A percentile compares a stretch with the other conserved stretches of the same genome.
phyloP scores from a whole-genome alignment of 1,140 invertebrate species.

The Pentalonia nigronervosa region DNA sequence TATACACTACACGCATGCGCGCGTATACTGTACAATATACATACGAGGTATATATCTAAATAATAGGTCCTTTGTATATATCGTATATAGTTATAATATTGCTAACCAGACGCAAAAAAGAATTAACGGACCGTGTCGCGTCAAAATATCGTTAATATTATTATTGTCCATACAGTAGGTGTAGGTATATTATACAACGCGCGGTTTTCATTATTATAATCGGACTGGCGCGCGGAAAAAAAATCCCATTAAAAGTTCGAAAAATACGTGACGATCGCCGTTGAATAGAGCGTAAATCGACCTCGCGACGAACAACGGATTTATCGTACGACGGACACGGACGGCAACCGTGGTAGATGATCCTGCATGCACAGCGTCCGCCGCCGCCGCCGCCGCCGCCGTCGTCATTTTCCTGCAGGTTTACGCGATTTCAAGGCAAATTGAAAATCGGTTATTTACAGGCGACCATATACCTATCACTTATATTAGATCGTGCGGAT shows the following conservation, averaged over 20 bases:
- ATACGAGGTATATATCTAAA: neutral
- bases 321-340: neutral
- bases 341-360: neutral
- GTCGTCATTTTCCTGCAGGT: neutral
- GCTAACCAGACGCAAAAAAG: slow-evolving; percentile 44
- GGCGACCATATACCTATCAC: neutral
- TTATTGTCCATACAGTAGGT: neutral
- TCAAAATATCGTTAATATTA: slow-evolving; percentile 23
- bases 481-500: neutral
- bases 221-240: neutral
- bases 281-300: neutral
- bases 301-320: neutral
- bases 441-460: neutral
- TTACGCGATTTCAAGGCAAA: slow-evolving; percentile 23
- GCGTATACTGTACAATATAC: neutral
- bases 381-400: too few species aligned
- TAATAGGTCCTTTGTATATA: neutral
- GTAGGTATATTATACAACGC: neutral
- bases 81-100: neutral
- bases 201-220: slow-evolving; percentile 18
- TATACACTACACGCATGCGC: neutral
- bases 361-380: neutral
- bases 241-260: slow-evolving; percentile 4
- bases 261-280: slow-evolving; percentile 11
- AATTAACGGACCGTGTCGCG: slow-evolving; percentile 39